phyloP scores from a whole-genome alignment of 2,797 vertebrate species.

The Bucorvus abyssinicus region DNA sequence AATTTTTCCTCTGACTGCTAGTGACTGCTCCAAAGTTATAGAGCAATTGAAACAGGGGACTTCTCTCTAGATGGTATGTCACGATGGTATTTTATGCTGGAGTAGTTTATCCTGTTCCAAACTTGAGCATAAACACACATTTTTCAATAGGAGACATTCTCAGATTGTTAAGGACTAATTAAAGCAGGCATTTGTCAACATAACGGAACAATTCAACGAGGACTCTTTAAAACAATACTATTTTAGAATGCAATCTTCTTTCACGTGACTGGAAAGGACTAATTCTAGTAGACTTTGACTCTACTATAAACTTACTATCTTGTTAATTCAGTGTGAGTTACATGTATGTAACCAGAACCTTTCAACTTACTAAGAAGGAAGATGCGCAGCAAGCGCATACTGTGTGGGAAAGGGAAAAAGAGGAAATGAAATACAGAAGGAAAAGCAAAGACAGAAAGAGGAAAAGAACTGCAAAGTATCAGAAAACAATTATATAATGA shows the following conservation, averaged over 20 bases:
- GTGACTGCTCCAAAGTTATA: background rate
- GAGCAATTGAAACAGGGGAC: background rate
- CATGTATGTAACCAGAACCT: background rate
- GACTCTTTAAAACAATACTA: background rate
- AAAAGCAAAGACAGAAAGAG: background rate
- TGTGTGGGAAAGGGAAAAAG: background rate
- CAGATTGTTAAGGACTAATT: background rate
- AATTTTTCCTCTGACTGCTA: background rate
- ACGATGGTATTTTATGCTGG: background rate
- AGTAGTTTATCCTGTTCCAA: background rate
- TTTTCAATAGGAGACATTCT: background rate
- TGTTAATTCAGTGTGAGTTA: background rate
- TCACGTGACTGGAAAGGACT: background rate
- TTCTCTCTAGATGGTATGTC: background rate
- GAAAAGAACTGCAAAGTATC: background rate
- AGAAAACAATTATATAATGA: background rate
- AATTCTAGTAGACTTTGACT: background rate
- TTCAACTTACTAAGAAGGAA: background rate
- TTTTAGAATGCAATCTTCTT: background rate
- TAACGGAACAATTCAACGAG: background rate
- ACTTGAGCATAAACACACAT: background rate
- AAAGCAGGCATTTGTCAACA: background rate
- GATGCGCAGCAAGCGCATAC: background rate
- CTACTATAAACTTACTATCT: background rate
- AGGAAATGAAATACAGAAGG: background rate